Evolutionary conservation across 2,113 vertebrate genomes (phyloP).

Genomic region (Centropus unirufus): DNA sequence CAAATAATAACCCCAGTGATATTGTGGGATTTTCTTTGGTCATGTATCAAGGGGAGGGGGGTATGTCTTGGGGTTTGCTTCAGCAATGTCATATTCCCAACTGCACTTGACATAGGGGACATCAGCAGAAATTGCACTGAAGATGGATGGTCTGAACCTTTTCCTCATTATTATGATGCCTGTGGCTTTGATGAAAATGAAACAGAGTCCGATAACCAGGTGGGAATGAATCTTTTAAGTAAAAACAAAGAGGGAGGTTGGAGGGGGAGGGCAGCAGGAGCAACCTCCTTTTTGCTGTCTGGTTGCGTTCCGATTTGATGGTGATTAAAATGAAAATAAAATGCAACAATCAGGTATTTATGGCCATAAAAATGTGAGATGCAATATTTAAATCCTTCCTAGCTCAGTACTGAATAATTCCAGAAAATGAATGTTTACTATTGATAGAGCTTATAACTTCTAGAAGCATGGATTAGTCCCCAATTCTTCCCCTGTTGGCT

Average conservation of each 20-base stretch:
- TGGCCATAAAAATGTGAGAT: background rate
- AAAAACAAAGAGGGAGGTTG: background rate
- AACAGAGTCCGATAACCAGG: slow-evolving; percentile 76
- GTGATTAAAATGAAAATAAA: background rate
- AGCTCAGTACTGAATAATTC: background rate
- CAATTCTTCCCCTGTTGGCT: background rate
- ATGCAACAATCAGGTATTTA: background rate
- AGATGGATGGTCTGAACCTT: slow-evolving; percentile 93
- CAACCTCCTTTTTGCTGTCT: background rate
- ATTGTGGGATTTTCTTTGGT: background rate
- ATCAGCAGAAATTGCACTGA: slow-evolving; percentile 94
- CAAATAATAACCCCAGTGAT: accelerated
- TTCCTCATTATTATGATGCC: slow-evolving; percentile 92
- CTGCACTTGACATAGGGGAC: slow-evolving; percentile 71
- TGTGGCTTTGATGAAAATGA: slow-evolving; percentile 88
- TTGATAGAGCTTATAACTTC: background rate
- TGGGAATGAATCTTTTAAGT: slow-evolving; percentile 34
- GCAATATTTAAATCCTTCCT: background rate
- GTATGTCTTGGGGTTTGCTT: background rate
- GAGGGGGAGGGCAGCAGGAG: background rate
- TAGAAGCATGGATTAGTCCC: background rate
- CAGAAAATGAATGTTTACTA: background rate
- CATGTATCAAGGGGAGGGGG: background rate
- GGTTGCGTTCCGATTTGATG: background rate
- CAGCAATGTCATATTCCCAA: background rate